Evolutionary conservation across 35 echinoderm and acorn worm species (phyloP), one percentile per base, ranked within the genome.

Genomic region (Apostichopus parvimensis): DNA sequence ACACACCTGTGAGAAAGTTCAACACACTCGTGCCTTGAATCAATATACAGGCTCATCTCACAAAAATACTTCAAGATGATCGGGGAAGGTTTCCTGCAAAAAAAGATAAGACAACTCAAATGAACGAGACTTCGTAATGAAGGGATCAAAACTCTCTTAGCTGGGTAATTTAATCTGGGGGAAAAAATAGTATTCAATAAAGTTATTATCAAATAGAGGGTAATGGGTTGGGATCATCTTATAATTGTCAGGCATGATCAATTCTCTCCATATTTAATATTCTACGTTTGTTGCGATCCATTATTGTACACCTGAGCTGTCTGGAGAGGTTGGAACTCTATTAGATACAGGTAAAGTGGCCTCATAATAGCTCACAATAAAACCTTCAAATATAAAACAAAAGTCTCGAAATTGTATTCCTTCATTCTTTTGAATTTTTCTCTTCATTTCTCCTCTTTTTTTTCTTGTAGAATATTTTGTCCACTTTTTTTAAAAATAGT

Each of bases 1-100:
- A 84, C 81, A 84, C 81, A 84, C 81, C 81, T 84, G 81, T 60
- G 54, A 17, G 81, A 58, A 58, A 84, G 58, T 57, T 84, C 81
- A 84, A 84, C 54, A 84, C 6, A 80, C 34, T 58, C 15, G 20
- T 5, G 6, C 17, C 28, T 20, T 54, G 58, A 59, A 58, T 84
- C 81, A 60, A 84, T 84, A 84, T 14, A 84, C 58, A 52, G 10
- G 15, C 15, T 73, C 6, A 28, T 28, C 26, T 28, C 26, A 28
- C 26, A 28, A 28, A 28, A 28, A 28, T 28, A 28, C 26, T 28
- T 28, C 26, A 28, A 28, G 26, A 28, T 28, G 26, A 28, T 28
- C 26, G 26, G 26, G 26, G 26, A 28, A 28, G 26, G 26, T 2
- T 6, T n/a, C 71, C n/a, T 73, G 71, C 10, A 18, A 18, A 21